These are phyloP conservation scores for Forbesichthys papilliferus DNA, from an alignment of 2,113 vertebrate species.

Conservation along the genomic window DNA sequence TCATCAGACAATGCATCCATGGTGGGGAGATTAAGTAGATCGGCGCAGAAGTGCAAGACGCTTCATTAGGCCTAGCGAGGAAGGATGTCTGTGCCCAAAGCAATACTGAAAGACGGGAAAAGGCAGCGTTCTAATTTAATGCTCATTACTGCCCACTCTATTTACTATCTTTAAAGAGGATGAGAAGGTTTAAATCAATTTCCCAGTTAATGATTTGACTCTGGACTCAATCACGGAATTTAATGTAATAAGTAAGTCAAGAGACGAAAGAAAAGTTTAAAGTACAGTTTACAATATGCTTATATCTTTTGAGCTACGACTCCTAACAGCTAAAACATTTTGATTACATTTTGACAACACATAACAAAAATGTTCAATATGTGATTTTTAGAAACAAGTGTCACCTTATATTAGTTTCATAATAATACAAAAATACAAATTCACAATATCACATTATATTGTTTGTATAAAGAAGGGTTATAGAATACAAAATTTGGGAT, in stretches of 20 bases:
- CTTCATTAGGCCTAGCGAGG: conserved; percentile 67
- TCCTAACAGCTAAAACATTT: too few species aligned
- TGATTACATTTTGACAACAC: too few species aligned
- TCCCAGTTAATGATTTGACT: conserved; percentile 55
- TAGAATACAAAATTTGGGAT: too few species aligned
- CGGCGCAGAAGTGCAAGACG: conserved; percentile 58
- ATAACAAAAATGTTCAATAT: too few species aligned
- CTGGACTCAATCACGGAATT: conserved; percentile 46
- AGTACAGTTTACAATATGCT: too few species aligned
- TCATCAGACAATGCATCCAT: conserved; percentile 42
- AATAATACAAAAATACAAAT: too few species aligned
- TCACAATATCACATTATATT: too few species aligned
- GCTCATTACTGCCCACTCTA: conserved; percentile 64
- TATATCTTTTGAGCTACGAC: too few species aligned
- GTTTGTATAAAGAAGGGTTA: too few species aligned
- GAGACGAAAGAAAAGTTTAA: not conserved
- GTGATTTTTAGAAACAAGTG: too few species aligned
- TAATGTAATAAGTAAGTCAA: conserved; percentile 47
- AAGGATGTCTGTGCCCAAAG: conserved; percentile 57
- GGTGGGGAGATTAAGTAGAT: conserved; percentile 64
- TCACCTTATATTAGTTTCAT: too few species aligned
- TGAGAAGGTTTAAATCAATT: conserved; percentile 58
- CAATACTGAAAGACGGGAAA: conserved; percentile 48
- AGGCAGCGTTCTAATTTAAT: conserved; percentile 47
- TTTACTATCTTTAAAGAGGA: conserved; percentile 60